Base-by-base conservation (phyloP, 2,113 vertebrate genomes). In the Suncus etruscus region DNA sequence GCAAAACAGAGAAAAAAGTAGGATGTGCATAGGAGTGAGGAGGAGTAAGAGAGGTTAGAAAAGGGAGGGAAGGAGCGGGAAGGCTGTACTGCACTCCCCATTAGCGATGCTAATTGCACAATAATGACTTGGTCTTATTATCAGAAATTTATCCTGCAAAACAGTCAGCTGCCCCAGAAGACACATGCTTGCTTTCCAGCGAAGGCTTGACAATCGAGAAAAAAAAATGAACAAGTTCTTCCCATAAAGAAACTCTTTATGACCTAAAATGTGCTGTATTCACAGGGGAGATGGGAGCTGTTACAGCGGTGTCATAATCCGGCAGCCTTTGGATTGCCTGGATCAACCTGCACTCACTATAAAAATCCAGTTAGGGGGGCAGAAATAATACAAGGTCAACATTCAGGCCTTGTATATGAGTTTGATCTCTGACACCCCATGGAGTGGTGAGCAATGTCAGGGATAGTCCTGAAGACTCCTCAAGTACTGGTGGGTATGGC, bases 91-190 rank as follows among this genome's bases (percentile, higher is more conserved):
- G 32, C 78, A 73, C 73, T 92, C 87, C 70, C 89, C 89, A 93
- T 96, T 85, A 97, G 89, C 89, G 58, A 87, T 3, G 24, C 80
- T 95, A 92, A 96, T 93, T 94, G 95, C 90, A 77, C 86, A 84
- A 86, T 95, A 95, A 96, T 96, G 94, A 92, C 93, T 92, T 85
- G 16, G 76, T 93, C 81, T 93, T 94, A 94, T 92, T 89, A 92
- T 86, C 93, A 94, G 95, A 95, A 94, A 96, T 90, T 75, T 93
- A 93, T 93, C 90, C 91, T 91, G 86, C 92, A 95, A 96, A 96
- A 94, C 95, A 91, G 86, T 95, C 90, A 95, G 94, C 94, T 95
- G 81, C 73, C 94, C 94, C 70, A 85, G 93, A 61, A 95, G 83
- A 93, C 90, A 65, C 58, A 50, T 0, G 4, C 77, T 87, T 51